phyloP scores from a whole-genome alignment of 2,888 invertebrate species.

The Dryobotodes eremita region DNA sequence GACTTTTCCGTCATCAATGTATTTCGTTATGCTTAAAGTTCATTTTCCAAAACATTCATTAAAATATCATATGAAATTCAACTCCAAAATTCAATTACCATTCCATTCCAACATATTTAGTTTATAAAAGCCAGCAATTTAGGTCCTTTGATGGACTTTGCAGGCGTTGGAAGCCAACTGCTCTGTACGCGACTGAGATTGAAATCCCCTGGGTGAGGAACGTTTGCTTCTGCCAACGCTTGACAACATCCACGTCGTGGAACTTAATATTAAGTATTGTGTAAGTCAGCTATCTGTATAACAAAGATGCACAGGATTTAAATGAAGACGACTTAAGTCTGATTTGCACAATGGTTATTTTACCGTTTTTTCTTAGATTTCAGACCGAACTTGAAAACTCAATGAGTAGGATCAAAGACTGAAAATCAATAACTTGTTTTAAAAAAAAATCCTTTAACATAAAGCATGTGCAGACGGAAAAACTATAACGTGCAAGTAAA shows the following conservation, averaged over 20 bases:
- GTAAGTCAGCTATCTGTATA: not conserved
- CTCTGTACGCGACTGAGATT: constrained; percentile 48
- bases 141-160: constrained; percentile 43
- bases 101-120: constrained; percentile 44
- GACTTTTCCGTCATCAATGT: not conserved
- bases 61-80: constrained; percentile 21
- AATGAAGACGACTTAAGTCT: not conserved
- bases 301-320: not conserved
- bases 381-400: not conserved
- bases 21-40: not conserved
- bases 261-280: constrained; percentile 16
- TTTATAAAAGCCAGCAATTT: constrained; percentile 50
- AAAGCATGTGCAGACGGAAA: not conserved
- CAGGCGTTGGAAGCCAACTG: constrained; percentile 26
- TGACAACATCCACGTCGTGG: not conserved
- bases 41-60: constrained; percentile 2
- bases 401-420: not conserved
- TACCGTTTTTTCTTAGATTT: not conserved
- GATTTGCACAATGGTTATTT: not conserved
- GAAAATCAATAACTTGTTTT: not conserved
- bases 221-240: constrained; percentile 25
- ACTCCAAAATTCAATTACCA: constrained; percentile 24
- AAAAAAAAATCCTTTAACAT: not conserved
- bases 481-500: not conserved
- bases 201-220: constrained; percentile 30